phyloP scores from a whole-genome alignment of 2,888 invertebrate species.

The Drosophila putrida region DNA sequence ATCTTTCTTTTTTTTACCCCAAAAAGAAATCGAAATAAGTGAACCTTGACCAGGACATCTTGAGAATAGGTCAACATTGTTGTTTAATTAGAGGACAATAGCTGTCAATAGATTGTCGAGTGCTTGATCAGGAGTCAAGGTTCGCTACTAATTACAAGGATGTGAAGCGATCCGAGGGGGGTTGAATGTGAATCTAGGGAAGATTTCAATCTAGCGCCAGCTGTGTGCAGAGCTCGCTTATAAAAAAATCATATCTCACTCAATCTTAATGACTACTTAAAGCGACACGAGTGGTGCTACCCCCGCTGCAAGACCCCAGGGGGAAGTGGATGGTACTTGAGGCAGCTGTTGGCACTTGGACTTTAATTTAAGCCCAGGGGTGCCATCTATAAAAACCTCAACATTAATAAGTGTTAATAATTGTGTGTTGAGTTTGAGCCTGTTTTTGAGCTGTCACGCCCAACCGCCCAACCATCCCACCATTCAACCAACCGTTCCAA shows the following conservation, averaged over 20 bases:
- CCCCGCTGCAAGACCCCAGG: constrained; percentile 22
- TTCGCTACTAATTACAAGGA: constrained; percentile 48
- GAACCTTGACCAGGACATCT: constrained; percentile 70
- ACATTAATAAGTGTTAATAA: constrained; percentile 83
- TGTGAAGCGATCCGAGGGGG: background rate
- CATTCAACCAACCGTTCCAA: constrained; percentile 32
- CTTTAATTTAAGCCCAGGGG: constrained; percentile 77
- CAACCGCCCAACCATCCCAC: constrained; percentile 15
- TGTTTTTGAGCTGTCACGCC: constrained; percentile 51
- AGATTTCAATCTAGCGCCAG: constrained; percentile 52
- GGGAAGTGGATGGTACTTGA: constrained; percentile 15
- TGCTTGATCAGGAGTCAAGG: constrained; percentile 52
- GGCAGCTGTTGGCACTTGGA: constrained; percentile 51
- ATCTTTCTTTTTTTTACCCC: constrained; percentile 20
- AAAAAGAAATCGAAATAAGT: constrained; percentile 41
- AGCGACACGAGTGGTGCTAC: constrained; percentile 56
- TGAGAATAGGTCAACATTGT: constrained; percentile 76
- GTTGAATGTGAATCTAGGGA: constrained; percentile 28
- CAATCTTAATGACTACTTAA: constrained; percentile 79
- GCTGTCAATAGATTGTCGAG: constrained; percentile 69
- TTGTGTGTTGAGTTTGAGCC: constrained; percentile 58
- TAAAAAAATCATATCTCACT: constrained; percentile 72
- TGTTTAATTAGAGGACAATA: constrained; percentile 77
- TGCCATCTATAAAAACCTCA: constrained; percentile 79
- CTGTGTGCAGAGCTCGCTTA: constrained; percentile 46